Base-by-base conservation (phyloP, 1,140 invertebrate genomes). In the Saccostrea cuccullata region DNA sequence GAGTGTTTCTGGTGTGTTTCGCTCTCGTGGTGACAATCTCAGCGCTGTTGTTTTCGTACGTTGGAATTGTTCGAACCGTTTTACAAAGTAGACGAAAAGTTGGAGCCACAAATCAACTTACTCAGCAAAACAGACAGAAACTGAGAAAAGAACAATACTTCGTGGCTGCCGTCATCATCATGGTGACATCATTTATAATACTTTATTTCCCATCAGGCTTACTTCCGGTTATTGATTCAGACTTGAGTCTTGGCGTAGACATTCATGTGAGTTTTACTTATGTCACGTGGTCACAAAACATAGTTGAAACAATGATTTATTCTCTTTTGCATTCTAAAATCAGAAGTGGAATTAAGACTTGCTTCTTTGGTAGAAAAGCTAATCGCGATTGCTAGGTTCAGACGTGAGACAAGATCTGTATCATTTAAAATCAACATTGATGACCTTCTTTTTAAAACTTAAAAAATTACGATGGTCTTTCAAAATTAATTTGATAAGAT, bases 1-100 rank as follows among this genome's bases (percentile, higher is more conserved):
- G 82, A 84, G 23, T 23, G 15, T 84, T 55, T 55, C 40, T 84
- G 8, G 82, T 84, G 82, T 55, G 82, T 56, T 84, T 84, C n/a
- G 15, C 82, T 20, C 82, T 84, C 3, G 82, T 84, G 4, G 40
- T 47, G 17, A 84, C 82, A 55, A n/a, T 55, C 8, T 84, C 82
- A 23, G 20, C 82, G 6, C 40, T 84, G 15, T 8, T 84, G 12
- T 23, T 84, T 55, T 84, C 82, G 13, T 84, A 84, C 20, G 30
- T 84, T 55, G 82, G 82, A 55, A 84, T 84, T 9, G n/a, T 84
- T 2, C 36, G 40, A 12, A 84, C 40, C 20, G 82, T 84, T 56
- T 11, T 55, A 84, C 40, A 55, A 36, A 84, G 82, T 40, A 84
- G 82, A 20, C 12, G 55, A 84, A 84, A 84, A 26, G 55, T 84